Percentiles rank a stretch among this genome's conserved stretches.
Evolutionary conservation across 2,888 invertebrate genomes (phyloP).

Genomic region (Chaetogeoica ovagalla): DNA sequence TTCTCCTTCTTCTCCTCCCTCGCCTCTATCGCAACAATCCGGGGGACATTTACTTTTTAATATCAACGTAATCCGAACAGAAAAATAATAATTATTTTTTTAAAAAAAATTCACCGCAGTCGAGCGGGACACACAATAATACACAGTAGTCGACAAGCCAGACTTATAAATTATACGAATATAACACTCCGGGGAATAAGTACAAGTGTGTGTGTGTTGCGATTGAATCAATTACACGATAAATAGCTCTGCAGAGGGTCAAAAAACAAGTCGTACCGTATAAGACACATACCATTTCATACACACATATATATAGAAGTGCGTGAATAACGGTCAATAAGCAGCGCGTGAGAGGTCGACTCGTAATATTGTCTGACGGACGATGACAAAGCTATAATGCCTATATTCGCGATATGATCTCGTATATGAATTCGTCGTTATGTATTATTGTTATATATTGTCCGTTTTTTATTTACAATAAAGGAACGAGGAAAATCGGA

Average conservation of each 20-base stretch:
- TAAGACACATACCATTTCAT: background rate
- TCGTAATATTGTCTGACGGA: background rate
- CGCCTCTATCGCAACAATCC: no score
- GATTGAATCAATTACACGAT: background rate
- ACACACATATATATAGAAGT: background rate
- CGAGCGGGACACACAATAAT: no score
- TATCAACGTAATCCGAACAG: no score
- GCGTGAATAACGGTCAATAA: background rate
- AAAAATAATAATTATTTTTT: background rate
- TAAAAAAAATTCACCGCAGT: background rate
- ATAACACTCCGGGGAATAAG: background rate
- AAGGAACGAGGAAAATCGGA: background rate
- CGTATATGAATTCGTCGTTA: background rate
- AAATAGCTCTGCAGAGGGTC: slow-evolving; percentile 14
- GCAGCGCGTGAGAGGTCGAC: background rate
- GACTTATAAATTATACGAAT: background rate
- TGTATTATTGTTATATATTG: no score
- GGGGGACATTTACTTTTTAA: no score
- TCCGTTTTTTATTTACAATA: background rate
- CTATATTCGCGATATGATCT: background rate
- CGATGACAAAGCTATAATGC: no score
- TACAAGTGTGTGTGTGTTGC: background rate
- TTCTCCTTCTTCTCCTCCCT: no score
- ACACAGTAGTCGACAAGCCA: background rate
- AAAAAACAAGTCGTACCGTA: background rate